A percentile compares a stretch with the other conserved stretches of the same genome.
phyloP scores from a whole-genome alignment of 2,797 vertebrate genomes.

The Selene dorsalis region DNA sequence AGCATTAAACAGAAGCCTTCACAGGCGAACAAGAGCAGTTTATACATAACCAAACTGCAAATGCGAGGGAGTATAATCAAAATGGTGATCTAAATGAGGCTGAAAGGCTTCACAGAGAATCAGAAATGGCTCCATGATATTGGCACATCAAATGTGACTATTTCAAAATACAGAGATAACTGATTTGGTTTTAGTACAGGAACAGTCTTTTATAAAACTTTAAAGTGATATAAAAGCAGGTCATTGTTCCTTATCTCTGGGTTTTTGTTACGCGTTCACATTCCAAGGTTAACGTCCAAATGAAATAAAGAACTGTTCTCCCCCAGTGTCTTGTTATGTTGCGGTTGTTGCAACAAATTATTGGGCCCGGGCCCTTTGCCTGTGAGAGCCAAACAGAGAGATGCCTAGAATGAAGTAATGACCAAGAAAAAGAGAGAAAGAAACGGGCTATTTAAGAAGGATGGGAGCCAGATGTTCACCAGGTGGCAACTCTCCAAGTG shows the following conservation, averaged over 20 bases:
- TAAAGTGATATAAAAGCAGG: not conserved
- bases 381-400: conserved; percentile 37
- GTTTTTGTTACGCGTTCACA: not conserved
- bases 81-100: not conserved
- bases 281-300: conserved; percentile 22
- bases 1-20: too few species aligned
- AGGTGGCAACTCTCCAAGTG: conserved; percentile 70
- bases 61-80: not conserved
- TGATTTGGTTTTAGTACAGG: not conserved
- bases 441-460: conserved; percentile 63
- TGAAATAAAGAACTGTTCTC: conserved; percentile 33
- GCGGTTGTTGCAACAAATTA: conserved; percentile 45
- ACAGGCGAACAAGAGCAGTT: not conserved
- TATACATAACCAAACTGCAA: not conserved
- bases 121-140: not conserved
- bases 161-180: not conserved
- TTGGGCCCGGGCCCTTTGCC: conserved; percentile 22
- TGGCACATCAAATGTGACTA: not conserved
- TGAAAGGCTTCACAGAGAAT: conserved; percentile 1
- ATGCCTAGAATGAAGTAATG: conserved; percentile 66
- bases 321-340: conserved; percentile 25
- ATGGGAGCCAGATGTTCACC: conserved; percentile 78
- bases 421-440: conserved; percentile 66
- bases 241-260: not conserved
- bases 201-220: not conserved